phyloP scores from a whole-genome alignment of 2,113 vertebrate species.

The Oxygymnocypris stewartii region DNA sequence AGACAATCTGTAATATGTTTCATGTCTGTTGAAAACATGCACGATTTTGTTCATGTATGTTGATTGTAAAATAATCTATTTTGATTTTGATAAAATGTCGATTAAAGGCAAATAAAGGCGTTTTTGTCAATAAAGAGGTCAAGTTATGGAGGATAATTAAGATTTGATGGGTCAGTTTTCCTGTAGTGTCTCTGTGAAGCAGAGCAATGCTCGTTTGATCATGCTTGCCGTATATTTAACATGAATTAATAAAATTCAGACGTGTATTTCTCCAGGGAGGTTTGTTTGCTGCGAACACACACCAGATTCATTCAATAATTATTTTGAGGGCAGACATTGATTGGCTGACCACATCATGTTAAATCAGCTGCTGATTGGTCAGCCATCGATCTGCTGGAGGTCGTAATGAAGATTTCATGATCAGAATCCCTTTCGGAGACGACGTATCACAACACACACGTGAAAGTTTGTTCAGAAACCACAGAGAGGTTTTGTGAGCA shows the following conservation, averaged over 20 bases:
- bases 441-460: neutral
- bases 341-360: constrained; percentile 25
- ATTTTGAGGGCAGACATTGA: constrained; percentile 21
- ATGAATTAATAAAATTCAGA: neutral
- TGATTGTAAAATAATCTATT: no score
- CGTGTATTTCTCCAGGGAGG: constrained; percentile 17
- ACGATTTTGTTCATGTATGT: no score
- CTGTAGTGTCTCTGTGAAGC: neutral
- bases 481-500: constrained; percentile 49
- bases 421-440: neutral
- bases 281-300: constrained; percentile 18
- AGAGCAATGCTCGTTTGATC: neutral
- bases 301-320: constrained; percentile 31
- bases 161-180: neutral
- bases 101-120: no score
- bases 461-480: constrained; percentile 38
- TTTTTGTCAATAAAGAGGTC: no score
- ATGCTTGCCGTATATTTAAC: neutral
- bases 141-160: no score
- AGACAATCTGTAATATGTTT: no score
- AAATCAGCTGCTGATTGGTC: constrained; percentile 26
- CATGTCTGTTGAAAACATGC: no score
- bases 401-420: neutral
- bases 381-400: constrained; percentile 24
- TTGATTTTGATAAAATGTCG: no score